A percentile compares a stretch with the other conserved stretches of the same genome.
phyloP scores from a whole-genome alignment of 2,113 vertebrate species.

The Indicator maculatus region DNA sequence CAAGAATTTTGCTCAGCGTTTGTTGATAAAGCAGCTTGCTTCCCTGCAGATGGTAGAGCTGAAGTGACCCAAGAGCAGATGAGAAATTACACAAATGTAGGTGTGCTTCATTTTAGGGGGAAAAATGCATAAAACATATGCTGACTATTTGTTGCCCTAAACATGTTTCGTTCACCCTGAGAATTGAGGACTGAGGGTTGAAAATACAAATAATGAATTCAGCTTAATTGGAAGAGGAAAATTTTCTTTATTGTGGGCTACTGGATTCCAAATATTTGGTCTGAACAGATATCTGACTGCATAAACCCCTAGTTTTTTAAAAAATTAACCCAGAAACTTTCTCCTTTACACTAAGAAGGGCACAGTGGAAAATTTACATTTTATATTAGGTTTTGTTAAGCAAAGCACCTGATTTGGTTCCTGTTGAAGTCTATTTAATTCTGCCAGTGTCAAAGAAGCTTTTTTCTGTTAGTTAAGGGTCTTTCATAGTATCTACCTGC shows the following conservation, averaged over 20 bases:
- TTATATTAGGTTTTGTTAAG: not conserved
- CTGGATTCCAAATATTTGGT: not conserved
- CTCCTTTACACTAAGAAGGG: not conserved
- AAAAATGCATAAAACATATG: not conserved
- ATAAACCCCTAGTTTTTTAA: not conserved
- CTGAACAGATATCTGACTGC: not conserved
- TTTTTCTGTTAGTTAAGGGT: not conserved
- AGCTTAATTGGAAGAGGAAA: not conserved
- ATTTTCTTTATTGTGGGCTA: not conserved
- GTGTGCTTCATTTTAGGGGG: not conserved
- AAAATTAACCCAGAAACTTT: not conserved
- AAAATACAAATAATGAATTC: not conserved
- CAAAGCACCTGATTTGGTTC: not conserved
- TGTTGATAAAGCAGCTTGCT: conserved; percentile 16
- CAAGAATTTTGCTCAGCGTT: not conserved
- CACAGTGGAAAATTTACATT: not conserved
- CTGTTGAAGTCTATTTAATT: not conserved
- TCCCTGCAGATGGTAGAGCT: conserved; percentile 14
- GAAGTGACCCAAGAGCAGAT: not conserved
- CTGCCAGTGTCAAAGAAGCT: not conserved
- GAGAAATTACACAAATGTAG: not conserved
- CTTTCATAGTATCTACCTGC: not conserved
- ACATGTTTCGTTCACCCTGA: not conserved
- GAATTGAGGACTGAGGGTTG: not conserved
- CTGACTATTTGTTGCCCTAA: not conserved